Percentiles rank a stretch among this genome's conserved stretches.
Evolutionary conservation across 2,888 invertebrate genomes (phyloP).

Genomic region (Papilio elwesi): DNA sequence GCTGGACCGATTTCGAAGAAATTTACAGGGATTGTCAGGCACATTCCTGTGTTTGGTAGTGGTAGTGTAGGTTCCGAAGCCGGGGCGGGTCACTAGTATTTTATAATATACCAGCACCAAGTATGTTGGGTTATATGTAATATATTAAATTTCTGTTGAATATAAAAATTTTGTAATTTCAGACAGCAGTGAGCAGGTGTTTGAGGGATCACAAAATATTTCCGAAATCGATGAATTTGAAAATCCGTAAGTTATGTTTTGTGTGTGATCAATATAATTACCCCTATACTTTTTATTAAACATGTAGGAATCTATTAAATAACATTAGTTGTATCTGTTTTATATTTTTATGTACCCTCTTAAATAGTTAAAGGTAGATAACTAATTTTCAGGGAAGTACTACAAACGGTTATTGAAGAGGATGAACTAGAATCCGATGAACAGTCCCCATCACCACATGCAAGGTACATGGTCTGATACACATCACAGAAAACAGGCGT

Average conservation of each 20-base stretch:
- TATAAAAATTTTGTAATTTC: no score
- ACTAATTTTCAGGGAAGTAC: conserved; percentile 50
- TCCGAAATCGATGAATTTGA: conserved; percentile 59
- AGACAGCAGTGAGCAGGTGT: conserved; percentile 55
- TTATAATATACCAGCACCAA: no score
- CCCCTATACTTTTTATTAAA: not conserved
- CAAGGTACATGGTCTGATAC: conserved; percentile 1
- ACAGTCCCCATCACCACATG: conserved; percentile 46
- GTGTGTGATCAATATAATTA: not conserved
- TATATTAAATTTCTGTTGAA: not conserved
- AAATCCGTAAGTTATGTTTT: conserved; percentile 57
- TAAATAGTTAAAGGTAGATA: not conserved
- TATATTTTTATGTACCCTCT: not conserved
- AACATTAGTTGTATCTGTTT: no score
- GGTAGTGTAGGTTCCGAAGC: no score
- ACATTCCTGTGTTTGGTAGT: no score
- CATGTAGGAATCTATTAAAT: not conserved
- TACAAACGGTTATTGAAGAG: conserved; percentile 63
- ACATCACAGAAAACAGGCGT: no score
- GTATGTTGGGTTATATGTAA: no score
- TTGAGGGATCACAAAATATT: conserved; percentile 58
- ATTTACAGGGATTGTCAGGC: no score
- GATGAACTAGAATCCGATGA: conserved; percentile 57
- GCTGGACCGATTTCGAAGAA: no score
- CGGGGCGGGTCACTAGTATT: no score